phyloP scores from a whole-genome alignment of 2,797 vertebrate species.

The Bradypus variegatus region DNA sequence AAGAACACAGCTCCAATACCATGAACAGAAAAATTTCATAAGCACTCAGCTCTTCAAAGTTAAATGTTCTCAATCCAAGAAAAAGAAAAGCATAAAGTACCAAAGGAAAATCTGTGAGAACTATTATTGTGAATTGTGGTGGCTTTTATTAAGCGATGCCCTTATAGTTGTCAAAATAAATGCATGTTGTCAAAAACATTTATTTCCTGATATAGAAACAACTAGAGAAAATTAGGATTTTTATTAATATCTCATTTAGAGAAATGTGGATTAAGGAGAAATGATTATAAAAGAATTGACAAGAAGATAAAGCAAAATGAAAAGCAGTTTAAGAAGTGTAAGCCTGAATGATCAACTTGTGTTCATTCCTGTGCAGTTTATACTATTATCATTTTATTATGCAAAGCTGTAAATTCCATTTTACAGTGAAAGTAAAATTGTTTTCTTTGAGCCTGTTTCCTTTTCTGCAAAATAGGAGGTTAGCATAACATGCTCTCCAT shows the following conservation, averaged over 20 bases:
- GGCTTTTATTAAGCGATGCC: slow-evolving; percentile 14
- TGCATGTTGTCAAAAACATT: not conserved
- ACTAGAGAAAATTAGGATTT: slow-evolving; percentile 35
- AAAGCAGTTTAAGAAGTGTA: slow-evolving; percentile 50
- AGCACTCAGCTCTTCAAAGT: slow-evolving; percentile 20
- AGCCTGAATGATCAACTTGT: slow-evolving; percentile 46
- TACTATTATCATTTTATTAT: slow-evolving; percentile 56
- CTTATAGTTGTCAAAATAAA: slow-evolving; percentile 30
- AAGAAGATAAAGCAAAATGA: slow-evolving; percentile 59
- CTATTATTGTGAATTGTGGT: not conserved
- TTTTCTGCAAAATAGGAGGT: slow-evolving; percentile 30
- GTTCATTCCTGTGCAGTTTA: slow-evolving; percentile 37
- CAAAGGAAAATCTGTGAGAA: slow-evolving; percentile 15
- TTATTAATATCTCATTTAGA: slow-evolving; percentile 47
- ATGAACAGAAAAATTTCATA: not conserved
- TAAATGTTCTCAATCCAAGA: slow-evolving; percentile 4
- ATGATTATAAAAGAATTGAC: slow-evolving; percentile 46
- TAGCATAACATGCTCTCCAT: not conserved
- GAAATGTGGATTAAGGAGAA: slow-evolving; percentile 44
- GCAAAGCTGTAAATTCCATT: slow-evolving; percentile 47
- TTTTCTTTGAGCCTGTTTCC: slow-evolving; percentile 43
- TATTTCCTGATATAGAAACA: slow-evolving; percentile 32
- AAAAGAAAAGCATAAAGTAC: not conserved
- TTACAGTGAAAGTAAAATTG: slow-evolving; percentile 50
- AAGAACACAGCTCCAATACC: not conserved